Percentiles rank a stretch among this genome's conserved stretches.
Conservation (phyloP, 2,888 invertebrate genomes). For the Erebia palarica region DNA sequence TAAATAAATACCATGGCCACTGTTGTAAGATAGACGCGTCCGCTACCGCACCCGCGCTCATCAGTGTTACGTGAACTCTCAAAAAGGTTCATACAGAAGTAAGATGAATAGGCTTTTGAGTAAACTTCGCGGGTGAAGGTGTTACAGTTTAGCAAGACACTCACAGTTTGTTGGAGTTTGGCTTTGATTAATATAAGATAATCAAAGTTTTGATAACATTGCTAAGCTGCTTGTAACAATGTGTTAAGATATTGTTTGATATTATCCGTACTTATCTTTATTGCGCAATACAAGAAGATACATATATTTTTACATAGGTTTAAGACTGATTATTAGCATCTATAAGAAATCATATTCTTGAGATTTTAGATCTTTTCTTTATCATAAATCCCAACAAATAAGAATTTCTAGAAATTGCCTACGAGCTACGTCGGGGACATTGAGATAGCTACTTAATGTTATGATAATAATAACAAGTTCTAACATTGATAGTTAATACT, state of each 20-base stretch:
- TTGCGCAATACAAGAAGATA: no score
- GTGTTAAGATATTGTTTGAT: neutral
- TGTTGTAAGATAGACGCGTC: neutral
- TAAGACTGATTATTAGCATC: no score
- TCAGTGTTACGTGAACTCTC: neutral
- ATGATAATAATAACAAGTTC: no score
- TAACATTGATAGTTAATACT: no score
- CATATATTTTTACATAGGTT: no score
- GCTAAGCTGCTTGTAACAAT: constrained; percentile 4
- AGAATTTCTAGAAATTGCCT: no score
- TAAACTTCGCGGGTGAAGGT: constrained; percentile 39
- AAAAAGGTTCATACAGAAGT: constrained; percentile 3
- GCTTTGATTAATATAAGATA: constrained; percentile 21
- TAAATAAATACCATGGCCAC: no score
- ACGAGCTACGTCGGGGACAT: no score
- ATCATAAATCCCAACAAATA: no score
- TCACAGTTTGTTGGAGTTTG: constrained; percentile 25
- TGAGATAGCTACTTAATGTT: no score
- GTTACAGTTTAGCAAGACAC: constrained; percentile 38
- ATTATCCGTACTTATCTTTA: neutral
- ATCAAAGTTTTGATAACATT: constrained; percentile 15
- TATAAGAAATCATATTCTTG: no score
- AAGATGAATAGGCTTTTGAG: constrained; percentile 28
- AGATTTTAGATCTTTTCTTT: no score
- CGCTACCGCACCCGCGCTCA: neutral